Conservation (phyloP, 2,888 invertebrate species). For the Habroteleia sp. region DNA sequence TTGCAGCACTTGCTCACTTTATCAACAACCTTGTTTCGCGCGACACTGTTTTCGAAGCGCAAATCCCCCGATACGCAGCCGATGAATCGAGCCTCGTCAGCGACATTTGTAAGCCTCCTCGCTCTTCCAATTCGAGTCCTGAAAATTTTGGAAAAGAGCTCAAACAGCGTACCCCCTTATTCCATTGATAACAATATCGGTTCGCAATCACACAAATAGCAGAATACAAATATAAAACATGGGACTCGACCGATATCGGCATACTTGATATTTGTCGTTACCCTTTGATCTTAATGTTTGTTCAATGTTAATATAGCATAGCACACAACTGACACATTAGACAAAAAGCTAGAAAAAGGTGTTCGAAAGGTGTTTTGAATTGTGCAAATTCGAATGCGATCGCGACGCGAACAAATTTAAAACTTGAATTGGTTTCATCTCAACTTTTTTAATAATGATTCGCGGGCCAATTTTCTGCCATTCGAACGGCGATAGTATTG, state of each 20-base stretch:
- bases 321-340: constrained; percentile 15
- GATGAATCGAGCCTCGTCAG: constrained; percentile 13
- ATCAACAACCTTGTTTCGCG: constrained; percentile 34
- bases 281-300: constrained; percentile 59
- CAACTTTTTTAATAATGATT: no score
- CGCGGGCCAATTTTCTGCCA: no score
- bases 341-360: no score
- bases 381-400: not conserved
- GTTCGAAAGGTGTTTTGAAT: no score
- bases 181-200: constrained; percentile 8
- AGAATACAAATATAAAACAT: constrained; percentile 53
- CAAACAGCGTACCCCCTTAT: no score
- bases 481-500: no score
- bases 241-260: constrained; percentile 39
- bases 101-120: constrained; percentile 36
- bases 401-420: no score
- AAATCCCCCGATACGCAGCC: constrained; percentile 20
- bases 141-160: constrained; percentile 11
- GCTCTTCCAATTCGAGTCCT: constrained; percentile 17
- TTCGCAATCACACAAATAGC: constrained; percentile 44
- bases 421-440: no score
- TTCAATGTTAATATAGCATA: constrained; percentile 51
- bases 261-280: constrained; percentile 49
- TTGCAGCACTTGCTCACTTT: constrained; percentile 46
- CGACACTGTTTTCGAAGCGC: constrained; percentile 40